Evolutionary conservation across 2,113 vertebrate genomes (phyloP).

Genomic region (Eolophus roseicapilla): DNA sequence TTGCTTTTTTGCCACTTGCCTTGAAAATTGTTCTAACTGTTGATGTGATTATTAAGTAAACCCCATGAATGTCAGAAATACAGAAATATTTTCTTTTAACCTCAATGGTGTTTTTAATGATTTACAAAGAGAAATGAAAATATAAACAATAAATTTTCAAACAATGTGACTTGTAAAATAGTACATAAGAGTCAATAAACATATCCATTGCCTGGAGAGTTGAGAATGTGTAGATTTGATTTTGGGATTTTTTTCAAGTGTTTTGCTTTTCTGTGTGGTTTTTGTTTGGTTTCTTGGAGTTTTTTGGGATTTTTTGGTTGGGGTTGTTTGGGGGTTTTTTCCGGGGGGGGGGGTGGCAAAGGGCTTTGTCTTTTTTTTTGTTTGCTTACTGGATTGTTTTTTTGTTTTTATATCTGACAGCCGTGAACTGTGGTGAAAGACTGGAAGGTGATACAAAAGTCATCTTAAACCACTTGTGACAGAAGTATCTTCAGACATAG

Average conservation of each 20-base stretch:
- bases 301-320: neutral
- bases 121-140: neutral
- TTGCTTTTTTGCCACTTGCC: conserved; percentile 1
- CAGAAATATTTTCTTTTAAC: neutral
- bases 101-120: neutral
- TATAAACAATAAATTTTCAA: neutral
- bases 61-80: neutral
- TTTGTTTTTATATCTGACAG: neutral
- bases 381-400: neutral
- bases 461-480: neutral
- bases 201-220: neutral
- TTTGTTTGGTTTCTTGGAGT: neutral
- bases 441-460: neutral
- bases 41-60: conserved; percentile 56
- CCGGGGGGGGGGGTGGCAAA: neutral
- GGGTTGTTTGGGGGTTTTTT: neutral
- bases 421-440: neutral
- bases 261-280: neutral
- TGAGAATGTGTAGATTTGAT: neutral
- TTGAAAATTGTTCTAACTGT: conserved; percentile 48
- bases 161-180: neutral
- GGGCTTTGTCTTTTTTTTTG: neutral
- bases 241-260: neutral
- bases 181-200: neutral
- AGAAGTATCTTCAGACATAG: neutral